Base-by-base conservation (phyloP, 2,888 invertebrate species). In the Drosophila paracracens region DNA sequence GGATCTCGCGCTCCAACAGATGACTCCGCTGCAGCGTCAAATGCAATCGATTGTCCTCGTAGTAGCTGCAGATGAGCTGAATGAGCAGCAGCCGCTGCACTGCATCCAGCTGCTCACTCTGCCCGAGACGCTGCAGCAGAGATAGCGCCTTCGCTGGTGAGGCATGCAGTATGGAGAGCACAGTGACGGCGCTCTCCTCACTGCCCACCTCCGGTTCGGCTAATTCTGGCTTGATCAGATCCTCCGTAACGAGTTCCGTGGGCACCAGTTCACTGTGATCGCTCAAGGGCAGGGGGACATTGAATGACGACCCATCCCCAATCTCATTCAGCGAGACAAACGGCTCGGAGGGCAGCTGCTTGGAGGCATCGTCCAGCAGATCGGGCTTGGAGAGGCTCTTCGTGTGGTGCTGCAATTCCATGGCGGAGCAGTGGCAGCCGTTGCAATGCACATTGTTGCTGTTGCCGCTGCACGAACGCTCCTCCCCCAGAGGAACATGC, bases 11-110 rank as follows among this genome's bases (percentile, higher is more conserved):
- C 35, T 92, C 91, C 51, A 92, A 59, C 29, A 89, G 75, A 48
- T 92, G 89, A 29, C 91, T 92, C 1, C 84, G 74, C 64, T 89
- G 85, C 48, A 92, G 68, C 8, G 91, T 89, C 67, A 92, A 58
- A 63, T 92, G 92, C 65, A 88, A 59, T 2, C 89, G 81, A 53
- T 92, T 86, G 4, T 88, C 89, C 67, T 90, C 91, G 57, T 92
- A 92, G 71, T 81, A 92, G 52, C 83, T 89, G 64, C 90, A 92
- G 50, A 92, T 89, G 27, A 87, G 52, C 25, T 92, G 90, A 21
- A 92, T 92, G 11, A 92, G 71, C 51, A 89, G 58, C 33, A 83
- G 33, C 0, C 91, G 87, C 60, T 91, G 90, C 40, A 80, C 74
- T 2, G 79, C 82, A 10, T 86, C 88, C 51, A 91, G 60, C 6